Percentiles rank a stretch among this genome's conserved stretches.
phyloP scores from a whole-genome alignment of 2,888 invertebrate genomes.

The Temnothorax unifasciatus region DNA sequence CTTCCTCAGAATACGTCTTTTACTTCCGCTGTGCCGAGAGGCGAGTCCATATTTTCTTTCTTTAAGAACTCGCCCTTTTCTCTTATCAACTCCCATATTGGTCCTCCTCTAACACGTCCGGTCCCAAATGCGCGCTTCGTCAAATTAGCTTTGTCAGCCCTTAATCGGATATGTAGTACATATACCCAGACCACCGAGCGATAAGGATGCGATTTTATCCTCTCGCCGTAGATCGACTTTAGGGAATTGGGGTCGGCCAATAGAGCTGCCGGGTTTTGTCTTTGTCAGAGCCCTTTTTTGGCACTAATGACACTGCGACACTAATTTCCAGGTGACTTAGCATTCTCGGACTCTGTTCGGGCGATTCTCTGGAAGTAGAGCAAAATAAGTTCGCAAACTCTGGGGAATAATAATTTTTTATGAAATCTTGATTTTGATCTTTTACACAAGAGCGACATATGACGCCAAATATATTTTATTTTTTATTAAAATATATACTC shows the following conservation, averaged over 20 bases:
- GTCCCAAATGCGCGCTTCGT: conserved; percentile 79
- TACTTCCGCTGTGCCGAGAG: background rate
- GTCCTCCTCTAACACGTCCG: conserved; percentile 73
- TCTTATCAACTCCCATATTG: conserved; percentile 50
- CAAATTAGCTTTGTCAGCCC: conserved; percentile 82
- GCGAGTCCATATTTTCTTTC: conserved; percentile 5
- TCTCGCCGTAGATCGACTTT: conserved; percentile 31
- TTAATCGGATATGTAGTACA: conserved; percentile 67
- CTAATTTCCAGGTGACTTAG: conserved; percentile 49
- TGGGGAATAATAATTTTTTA: background rate
- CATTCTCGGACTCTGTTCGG: background rate
- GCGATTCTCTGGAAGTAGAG: background rate
- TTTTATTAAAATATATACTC: background rate
- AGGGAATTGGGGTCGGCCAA: conserved; percentile 43
- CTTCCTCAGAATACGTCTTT: conserved; percentile 28
- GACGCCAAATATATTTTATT: too few relatives aligned
- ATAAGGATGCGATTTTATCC: conserved; percentile 30
- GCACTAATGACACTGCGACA: conserved; percentile 39
- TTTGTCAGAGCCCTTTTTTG: conserved; percentile 57
- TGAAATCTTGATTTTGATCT: background rate
- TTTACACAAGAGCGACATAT: background rate
- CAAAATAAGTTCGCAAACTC: background rate
- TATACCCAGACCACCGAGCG: background rate
- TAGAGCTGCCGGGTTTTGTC: conserved; percentile 38
- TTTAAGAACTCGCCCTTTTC: background rate